Base-by-base conservation (phyloP, 2,113 vertebrate species). In the Halichoeres trimaculatus region DNA sequence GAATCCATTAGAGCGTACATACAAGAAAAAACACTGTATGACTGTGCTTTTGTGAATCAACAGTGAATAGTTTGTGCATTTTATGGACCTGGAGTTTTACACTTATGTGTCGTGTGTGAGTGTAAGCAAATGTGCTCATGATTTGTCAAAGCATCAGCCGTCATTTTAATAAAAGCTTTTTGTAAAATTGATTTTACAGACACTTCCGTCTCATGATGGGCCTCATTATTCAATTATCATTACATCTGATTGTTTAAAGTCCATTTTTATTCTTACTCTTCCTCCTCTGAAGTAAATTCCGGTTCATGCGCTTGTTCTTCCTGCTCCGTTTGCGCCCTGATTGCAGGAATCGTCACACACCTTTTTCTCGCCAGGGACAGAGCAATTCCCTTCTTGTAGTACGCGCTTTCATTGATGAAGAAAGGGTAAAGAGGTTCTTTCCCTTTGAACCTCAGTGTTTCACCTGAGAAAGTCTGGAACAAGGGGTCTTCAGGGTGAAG, bases 331-430 rank as follows among this genome's bases (percentile, higher is more conserved):
- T 77, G 70, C 59, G 64, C 76, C 36, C 74, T 80, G 54, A 93
- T 66, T 0, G 85, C 30, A 1, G 92, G 91, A 23, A 93, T 30
- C 54, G 13, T 55, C 45, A 93, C 85, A 0, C 38, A 10, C 55
- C 62, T 88, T 69, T 81, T 89, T 35, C 85, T 82, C 0, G 92
- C 92, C 22, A 93, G 84, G 11, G 86, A 90, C 23, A 93, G 81
- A 8, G 92, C 93, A 1, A 93, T 91, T 68, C 87, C 87, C 62
- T 93, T 94, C 67, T 94, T 90, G 1, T 94, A 93, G 60, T 94
- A 94, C 0, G 93, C 91, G 13, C 90, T 85, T 72, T 94, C 93
- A 9, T 94, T 94, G 74, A 93, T 85, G 66, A 94, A 93, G 84
- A 92, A 91, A 10, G 92, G 90, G 51, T 91, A 90, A 20, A 93